These are phyloP conservation scores for Cichladusa arquata DNA, from an alignment of 2,113 vertebrate genomes.

Conservation along the genomic window DNA sequence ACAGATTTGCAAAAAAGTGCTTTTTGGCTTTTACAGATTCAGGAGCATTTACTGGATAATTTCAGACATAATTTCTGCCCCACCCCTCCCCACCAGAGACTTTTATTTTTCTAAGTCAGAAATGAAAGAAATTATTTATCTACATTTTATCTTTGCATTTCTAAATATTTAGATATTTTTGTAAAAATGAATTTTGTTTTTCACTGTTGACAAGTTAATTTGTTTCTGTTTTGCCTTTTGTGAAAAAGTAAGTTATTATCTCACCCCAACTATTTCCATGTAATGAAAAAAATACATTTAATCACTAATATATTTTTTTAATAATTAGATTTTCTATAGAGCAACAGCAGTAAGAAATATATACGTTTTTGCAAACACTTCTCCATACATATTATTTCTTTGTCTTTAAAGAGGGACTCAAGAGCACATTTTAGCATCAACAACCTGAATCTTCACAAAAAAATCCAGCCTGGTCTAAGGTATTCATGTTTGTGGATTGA, in stretches of 20 bases:
- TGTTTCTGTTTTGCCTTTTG: not conserved
- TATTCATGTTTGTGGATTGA: not conserved
- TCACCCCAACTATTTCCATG: not conserved
- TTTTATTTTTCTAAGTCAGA: not conserved
- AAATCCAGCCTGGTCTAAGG: accelerated
- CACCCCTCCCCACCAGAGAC: accelerated
- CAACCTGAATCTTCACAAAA: not conserved
- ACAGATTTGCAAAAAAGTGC: not conserved
- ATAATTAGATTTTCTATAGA: not conserved
- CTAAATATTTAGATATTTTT: not conserved
- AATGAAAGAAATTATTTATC: not conserved
- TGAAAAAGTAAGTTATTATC: not conserved
- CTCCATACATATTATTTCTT: not conserved
- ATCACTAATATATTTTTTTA: not conserved
- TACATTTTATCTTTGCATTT: not conserved
- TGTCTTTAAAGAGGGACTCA: not conserved
- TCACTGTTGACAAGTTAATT: not conserved
- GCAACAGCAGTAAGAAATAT: not conserved
- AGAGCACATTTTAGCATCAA: not conserved
- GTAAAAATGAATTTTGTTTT: not conserved
- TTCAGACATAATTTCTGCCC: not conserved
- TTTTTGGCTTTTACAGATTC: not conserved
- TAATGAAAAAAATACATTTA: not conserved
- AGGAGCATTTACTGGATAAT: not conserved
- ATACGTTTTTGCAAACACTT: not conserved